Evolutionary conservation across 53 echinoderm and acorn worm species (phyloP).

Genomic region (Crossaster papposus): DNA sequence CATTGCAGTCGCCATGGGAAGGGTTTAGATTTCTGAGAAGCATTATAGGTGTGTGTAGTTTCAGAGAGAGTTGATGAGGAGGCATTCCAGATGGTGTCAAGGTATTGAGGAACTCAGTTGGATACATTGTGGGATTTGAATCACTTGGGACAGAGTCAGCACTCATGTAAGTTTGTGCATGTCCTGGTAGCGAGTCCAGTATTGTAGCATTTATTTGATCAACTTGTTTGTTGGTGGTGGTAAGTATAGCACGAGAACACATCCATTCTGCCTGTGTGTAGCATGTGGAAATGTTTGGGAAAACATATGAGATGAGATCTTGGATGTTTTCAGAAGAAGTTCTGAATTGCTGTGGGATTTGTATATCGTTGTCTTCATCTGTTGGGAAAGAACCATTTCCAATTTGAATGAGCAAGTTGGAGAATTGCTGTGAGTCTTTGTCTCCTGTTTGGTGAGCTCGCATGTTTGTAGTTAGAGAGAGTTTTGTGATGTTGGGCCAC

Average conservation of each 20-base stretch:
- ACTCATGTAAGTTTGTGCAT: not conserved
- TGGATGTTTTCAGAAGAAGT: not conserved
- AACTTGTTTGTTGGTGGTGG: constrained; percentile 54
- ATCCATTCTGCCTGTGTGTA: constrained; percentile 38
- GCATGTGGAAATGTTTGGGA: constrained; percentile 17
- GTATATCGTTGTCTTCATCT: not conserved
- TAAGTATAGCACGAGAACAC: constrained; percentile 54
- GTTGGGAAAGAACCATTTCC: constrained; percentile 58
- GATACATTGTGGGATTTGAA: constrained; percentile 35
- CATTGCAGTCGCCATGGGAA: constrained; percentile 57
- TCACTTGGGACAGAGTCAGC: not conserved
- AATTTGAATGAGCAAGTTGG: constrained; percentile 22
- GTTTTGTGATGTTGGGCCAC: too few species aligned
- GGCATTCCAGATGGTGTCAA: constrained; percentile 64
- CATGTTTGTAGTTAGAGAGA: constrained; percentile 17
- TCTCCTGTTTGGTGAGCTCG: constrained; percentile 50
- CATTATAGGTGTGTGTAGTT: constrained; percentile 44
- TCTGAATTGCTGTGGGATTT: not conserved
- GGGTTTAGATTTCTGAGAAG: constrained; percentile 55
- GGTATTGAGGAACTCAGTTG: constrained; percentile 60
- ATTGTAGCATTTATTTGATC: constrained; percentile 51
- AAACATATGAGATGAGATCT: constrained; percentile 41
- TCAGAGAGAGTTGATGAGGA: constrained; percentile 45
- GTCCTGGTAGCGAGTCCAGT: constrained; percentile 3
- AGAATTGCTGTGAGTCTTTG: not conserved